Percentiles rank a stretch among this genome's conserved stretches.
Conservation (phyloP, 1,140 invertebrate genomes). For the Bombus sylvicola region DNA sequence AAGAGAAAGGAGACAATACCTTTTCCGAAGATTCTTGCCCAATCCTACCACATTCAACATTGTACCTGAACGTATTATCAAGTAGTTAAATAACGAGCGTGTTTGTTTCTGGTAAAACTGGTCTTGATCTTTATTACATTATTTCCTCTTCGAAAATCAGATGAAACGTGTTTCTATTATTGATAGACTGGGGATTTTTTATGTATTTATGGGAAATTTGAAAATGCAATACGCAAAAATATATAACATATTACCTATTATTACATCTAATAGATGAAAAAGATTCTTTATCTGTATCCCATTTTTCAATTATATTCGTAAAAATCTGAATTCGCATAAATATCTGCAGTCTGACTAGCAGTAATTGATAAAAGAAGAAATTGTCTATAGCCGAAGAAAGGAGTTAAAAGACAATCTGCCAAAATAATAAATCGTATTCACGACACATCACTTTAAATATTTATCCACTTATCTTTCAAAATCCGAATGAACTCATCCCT, state of each 20-base stretch:
- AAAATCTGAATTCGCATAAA: too few relatives aligned
- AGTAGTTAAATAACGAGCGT: background rate
- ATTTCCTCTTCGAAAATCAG: background rate
- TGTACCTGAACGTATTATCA: background rate
- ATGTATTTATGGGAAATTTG: too few relatives aligned
- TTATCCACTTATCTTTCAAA: background rate
- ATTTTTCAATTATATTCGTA: too few relatives aligned
- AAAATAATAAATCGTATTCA: background rate
- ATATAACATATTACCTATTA: too few relatives aligned
- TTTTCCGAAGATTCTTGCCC: background rate
- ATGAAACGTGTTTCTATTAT: too few relatives aligned
- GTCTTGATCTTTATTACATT: background rate
- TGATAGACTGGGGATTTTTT: too few relatives aligned
- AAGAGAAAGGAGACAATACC: background rate
- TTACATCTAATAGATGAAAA: too few relatives aligned
- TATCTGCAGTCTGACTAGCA: background rate
- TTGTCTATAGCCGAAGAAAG: background rate
- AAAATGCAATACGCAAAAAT: too few relatives aligned
- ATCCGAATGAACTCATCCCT: background rate
- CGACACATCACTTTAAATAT: background rate
- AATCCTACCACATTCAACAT: background rate
- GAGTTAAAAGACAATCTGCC: background rate
- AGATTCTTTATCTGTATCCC: too few relatives aligned
- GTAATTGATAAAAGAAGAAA: background rate
- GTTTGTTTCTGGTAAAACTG: background rate